Percentiles rank a stretch among this genome's conserved stretches.
phyloP scores from a whole-genome alignment of 2,113 vertebrate genomes.

The Amphiprion ocellaris region DNA sequence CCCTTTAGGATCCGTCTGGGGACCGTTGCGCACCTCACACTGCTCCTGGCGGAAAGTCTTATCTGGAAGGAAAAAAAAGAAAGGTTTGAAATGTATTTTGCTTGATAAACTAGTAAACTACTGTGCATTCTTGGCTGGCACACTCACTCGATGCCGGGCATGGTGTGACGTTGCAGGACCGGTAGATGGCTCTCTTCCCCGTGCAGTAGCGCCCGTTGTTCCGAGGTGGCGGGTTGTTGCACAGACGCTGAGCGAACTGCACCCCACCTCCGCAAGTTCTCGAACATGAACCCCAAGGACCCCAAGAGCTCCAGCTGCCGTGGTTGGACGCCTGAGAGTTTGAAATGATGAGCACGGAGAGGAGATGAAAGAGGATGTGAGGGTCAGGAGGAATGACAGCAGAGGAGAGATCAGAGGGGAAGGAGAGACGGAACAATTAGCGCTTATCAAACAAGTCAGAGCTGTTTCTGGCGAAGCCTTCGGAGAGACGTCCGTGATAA shows the following conservation, averaged over 20 bases:
- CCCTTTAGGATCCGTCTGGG: conserved; percentile 96
- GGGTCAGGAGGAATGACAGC: neutral
- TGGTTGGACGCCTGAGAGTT: conserved; percentile 91
- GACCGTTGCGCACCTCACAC: conserved; percentile 96
- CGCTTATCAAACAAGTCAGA: conserved; percentile 37
- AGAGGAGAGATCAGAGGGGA: conserved; percentile 37
- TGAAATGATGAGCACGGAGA: neutral
- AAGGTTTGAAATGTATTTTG: neutral
- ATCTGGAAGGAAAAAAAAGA: conserved; percentile 73
- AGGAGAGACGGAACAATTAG: conserved; percentile 43
- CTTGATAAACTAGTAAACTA: too few species aligned
- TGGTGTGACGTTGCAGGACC: conserved; percentile 89
- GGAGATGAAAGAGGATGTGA: conserved; percentile 13
- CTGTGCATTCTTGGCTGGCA: neutral
- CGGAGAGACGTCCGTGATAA: conserved; percentile 21
- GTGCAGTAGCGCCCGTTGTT: conserved; percentile 96
- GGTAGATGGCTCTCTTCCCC: conserved; percentile 94
- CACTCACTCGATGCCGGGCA: conserved; percentile 89
- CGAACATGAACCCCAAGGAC: conserved; percentile 94
- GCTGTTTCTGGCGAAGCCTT: neutral
- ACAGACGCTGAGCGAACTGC: conserved; percentile 95
- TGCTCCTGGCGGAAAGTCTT: conserved; percentile 96
- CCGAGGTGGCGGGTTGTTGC: conserved; percentile 96
- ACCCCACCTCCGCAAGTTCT: conserved; percentile 94
- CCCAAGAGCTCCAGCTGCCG: conserved; percentile 99